A percentile compares a stretch with the other conserved stretches of the same genome.
phyloP scores from a whole-genome alignment of 2,113 vertebrate species.

The Globicephala melas region DNA sequence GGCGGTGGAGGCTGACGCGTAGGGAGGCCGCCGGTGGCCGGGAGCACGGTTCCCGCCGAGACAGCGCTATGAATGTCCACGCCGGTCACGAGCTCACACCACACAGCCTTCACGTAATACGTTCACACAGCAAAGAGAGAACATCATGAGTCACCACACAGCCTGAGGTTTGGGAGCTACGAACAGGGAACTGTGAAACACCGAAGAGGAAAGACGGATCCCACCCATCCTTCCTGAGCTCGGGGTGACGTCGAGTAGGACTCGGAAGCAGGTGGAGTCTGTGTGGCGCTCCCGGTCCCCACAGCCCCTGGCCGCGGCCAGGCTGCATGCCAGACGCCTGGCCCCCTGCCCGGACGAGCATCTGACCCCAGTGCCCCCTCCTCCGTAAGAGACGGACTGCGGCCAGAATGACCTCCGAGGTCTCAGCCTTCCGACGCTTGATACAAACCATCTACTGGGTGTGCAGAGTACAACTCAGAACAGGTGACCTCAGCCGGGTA shows the following conservation, averaged over 20 bases:
- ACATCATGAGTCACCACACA: background rate
- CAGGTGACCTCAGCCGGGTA: background rate
- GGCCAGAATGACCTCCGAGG: background rate
- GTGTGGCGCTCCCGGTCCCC: background rate
- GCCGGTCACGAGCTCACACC: background rate
- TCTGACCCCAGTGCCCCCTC: background rate
- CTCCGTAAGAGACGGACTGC: background rate
- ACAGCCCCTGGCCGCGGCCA: background rate
- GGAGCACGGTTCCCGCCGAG: background rate
- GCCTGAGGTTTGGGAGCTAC: background rate
- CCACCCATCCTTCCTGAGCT: background rate
- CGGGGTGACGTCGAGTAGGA: background rate
- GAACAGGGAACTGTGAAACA: background rate
- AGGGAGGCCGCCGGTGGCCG: background rate
- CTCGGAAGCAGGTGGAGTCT: background rate
- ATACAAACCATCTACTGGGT: background rate
- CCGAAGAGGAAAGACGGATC: background rate
- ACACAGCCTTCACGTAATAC: background rate
- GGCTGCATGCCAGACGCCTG: accelerated
- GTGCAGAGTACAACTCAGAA: background rate
- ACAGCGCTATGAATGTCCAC: background rate
- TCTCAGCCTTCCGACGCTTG: background rate
- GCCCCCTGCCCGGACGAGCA: background rate
- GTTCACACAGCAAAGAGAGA: background rate
- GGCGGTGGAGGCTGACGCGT: background rate